Evolutionary conservation across 1,140 invertebrate genomes (phyloP), one percentile per base, ranked within the genome.

Genomic region (Cydia pomonella): DNA sequence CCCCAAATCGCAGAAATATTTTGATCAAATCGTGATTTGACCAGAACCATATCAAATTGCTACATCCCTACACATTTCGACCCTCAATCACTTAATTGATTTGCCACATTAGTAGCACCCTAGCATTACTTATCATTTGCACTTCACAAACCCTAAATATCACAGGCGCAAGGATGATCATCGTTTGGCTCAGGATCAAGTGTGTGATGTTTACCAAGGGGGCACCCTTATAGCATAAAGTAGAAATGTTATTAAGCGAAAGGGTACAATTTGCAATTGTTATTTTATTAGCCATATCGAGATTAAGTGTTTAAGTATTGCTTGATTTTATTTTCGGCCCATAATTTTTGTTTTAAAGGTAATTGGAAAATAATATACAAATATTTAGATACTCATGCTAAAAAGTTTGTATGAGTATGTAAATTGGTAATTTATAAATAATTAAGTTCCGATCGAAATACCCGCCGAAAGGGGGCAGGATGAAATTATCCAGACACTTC

Each of bases 231-330:
- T 81, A 77, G 74, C 64, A 72, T 77, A 66, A 87, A 82, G 73
- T 82, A 75, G 81, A 78, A 88, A 84, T 81, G 78, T 82, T 84
- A 89, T 87, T 86, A 83, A 81, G 75, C 76, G 81, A 86, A 90
- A 86, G 87, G 88, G 87, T 88, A 82, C 79, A 83, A 86, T 87
- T 87, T 86, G 81, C 80, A 84, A 86, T 87, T 81, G 84, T 87
- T 85, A 88, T 87, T 87, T 86, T 91, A 91, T 91, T 91, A 89
- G 80, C 81, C 78, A 80, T 84, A 86, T 85, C 79, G 81, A 81
- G 82, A 87, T 88, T 87, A 87, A 86, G 82, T 85, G 79, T 85
- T 83, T 84, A n/a, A n/a, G n/a, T n/a, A 79, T 82, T 72, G 16
- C 27, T 69, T 69, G 29, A 69, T 69, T 69, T 69, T 69, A 41